These are phyloP conservation scores for Dipodomys merriami DNA, from an alignment of 2,113 vertebrate species.

Conservation along the genomic window DNA sequence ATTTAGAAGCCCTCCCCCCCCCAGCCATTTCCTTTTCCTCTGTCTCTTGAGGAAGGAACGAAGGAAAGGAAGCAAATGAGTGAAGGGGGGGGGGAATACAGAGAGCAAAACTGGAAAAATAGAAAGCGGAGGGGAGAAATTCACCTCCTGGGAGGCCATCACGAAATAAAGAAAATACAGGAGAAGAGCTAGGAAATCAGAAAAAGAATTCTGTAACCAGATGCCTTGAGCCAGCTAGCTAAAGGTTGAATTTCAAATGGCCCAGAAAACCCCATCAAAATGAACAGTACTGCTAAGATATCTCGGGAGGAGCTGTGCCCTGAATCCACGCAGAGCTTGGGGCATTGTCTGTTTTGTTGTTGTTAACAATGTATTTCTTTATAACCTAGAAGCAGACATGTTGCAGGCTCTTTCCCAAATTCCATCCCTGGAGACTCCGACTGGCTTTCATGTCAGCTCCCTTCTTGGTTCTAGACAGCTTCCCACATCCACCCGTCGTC, in stretches of 20 bases:
- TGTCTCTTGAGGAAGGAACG: conserved; percentile 74
- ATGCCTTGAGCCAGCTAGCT: conserved; percentile 70
- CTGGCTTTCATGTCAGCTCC: conserved; percentile 81
- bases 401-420: conserved; percentile 80
- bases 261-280: conserved; percentile 80
- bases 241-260: conserved; percentile 80
- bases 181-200: conserved; percentile 78
- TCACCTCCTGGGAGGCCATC: conserved; percentile 59
- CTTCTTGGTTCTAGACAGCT: conserved; percentile 67
- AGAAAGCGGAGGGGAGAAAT: conserved; percentile 51
- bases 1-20: conserved; percentile 79
- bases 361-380: conserved; percentile 75
- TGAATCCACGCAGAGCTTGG: conserved; percentile 69
- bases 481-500: conserved; percentile 53
- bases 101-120: conserved; percentile 77
- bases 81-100: conserved; percentile 48
- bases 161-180: conserved; percentile 81
- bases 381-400: conserved; percentile 73
- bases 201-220: conserved; percentile 82
- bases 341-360: conserved; percentile 67
- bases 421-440: conserved; percentile 76
- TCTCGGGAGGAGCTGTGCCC: conserved; percentile 71
- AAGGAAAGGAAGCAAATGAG: conserved; percentile 72
- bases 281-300: conserved; percentile 79
- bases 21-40: conserved; percentile 42